A percentile compares a stretch with the other conserved stretches of the same genome.
phyloP scores from a whole-genome alignment of 2,888 invertebrate genomes.

The Nephrotoma flavescens region DNA sequence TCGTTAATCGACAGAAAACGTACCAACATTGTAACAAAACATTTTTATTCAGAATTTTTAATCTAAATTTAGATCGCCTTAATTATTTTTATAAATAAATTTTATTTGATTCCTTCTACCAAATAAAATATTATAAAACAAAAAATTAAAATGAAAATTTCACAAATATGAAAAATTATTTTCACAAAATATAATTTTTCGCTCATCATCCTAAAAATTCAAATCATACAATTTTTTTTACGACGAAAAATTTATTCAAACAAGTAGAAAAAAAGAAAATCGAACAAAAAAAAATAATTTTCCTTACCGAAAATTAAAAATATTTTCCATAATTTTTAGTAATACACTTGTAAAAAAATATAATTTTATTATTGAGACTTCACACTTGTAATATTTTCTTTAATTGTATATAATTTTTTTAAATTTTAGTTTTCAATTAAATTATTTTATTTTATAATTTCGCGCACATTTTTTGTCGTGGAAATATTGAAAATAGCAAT shows the following conservation, averaged over 20 bases:
- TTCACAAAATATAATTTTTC: not conserved
- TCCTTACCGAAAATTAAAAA: not conserved
- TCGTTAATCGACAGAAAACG: not conserved
- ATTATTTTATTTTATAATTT: conserved; percentile 3
- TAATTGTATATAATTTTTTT: not conserved
- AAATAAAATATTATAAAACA: not conserved
- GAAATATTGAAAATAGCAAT: not conserved
- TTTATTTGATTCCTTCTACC: not conserved
- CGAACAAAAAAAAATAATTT: not conserved
- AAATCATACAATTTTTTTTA: too few species aligned
- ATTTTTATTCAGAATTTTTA: not conserved
- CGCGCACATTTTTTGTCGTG: conserved; percentile 2
- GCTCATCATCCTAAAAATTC: too few species aligned
- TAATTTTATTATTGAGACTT: not conserved
- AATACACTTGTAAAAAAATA: not conserved
- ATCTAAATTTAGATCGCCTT: not conserved
- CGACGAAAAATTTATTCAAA: not conserved
- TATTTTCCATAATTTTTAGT: not conserved
- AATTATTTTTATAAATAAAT: not conserved
- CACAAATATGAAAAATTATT: not conserved
- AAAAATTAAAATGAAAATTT: not conserved
- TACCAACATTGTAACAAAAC: not conserved
- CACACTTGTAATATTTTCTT: not conserved
- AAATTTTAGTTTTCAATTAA: not conserved
- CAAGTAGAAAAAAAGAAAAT: not conserved